A percentile compares a stretch with the other conserved stretches of the same genome.
Evolutionary conservation across 30 jellyfish, hydroid and myxozoan species (phyloP).

Genomic region (Clytia hemisphaerica): DNA sequence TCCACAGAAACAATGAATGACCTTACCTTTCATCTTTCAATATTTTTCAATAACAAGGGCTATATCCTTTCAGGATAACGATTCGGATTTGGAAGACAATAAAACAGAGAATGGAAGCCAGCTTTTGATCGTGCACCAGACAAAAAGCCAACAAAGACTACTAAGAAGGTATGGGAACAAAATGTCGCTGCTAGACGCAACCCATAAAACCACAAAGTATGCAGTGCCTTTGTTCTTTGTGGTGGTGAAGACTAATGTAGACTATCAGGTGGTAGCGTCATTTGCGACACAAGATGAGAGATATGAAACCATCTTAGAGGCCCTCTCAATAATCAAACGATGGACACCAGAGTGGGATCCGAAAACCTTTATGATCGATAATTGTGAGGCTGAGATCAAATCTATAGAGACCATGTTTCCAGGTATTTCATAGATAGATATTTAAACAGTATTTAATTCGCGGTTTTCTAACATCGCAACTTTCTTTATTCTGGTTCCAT

Average conservation of each 20-base stretch:
- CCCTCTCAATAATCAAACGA: not conserved
- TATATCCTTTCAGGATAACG: too few species aligned
- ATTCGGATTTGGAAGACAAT: too few species aligned
- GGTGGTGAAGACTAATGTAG: constrained; percentile 17
- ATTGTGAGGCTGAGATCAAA: constrained; percentile 5
- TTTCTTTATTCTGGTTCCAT: too few species aligned
- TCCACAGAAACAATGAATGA: too few species aligned
- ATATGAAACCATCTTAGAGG: not conserved
- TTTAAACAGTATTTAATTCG: too few species aligned
- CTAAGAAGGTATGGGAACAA: constrained; percentile 22
- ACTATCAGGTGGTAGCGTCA: constrained; percentile 22
- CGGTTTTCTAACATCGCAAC: too few species aligned
- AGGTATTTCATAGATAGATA: too few species aligned
- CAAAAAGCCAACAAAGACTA: constrained; percentile 6
- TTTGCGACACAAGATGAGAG: constrained; percentile 8
- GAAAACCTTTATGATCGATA: constrained; percentile 15
- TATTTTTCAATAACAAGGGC: too few species aligned
- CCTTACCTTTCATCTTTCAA: too few species aligned
- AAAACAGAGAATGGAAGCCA: too few species aligned
- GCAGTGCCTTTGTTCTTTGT: constrained; percentile 19
- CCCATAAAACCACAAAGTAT: constrained; percentile 22
- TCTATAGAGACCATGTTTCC: constrained; percentile 5
- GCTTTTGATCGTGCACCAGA: constrained; percentile 11
- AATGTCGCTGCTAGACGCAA: constrained; percentile 15
- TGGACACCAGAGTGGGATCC: constrained; percentile 20